phyloP scores from a whole-genome alignment of 2,113 vertebrate species.

The Platanista minor region DNA sequence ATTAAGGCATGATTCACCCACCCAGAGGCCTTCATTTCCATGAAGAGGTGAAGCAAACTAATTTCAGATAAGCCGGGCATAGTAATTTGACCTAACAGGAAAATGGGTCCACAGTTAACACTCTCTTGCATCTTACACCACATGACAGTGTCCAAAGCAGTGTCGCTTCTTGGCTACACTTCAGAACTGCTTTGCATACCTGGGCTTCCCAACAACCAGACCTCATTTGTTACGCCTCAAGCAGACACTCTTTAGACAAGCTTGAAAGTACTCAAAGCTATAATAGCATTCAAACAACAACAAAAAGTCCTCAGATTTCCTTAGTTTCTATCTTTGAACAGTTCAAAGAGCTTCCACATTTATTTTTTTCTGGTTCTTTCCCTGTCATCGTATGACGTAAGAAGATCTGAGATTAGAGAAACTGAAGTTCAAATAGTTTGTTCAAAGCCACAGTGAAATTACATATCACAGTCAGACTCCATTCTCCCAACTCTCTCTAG shows the following conservation, averaged over 20 bases:
- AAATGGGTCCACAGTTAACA: constrained; percentile 27
- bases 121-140: neutral
- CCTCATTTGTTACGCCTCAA: neutral
- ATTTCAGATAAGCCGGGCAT: constrained; percentile 7
- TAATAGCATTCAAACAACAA: constrained; percentile 28
- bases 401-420: constrained; percentile 54
- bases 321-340: constrained; percentile 42
- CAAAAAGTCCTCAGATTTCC: constrained; percentile 23
- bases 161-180: neutral
- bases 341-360: constrained; percentile 40
- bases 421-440: constrained; percentile 46
- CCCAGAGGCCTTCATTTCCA: constrained; percentile 63
- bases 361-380: constrained; percentile 45
- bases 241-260: neutral
- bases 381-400: constrained; percentile 30
- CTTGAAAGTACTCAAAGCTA: neutral
- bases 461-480: neutral
- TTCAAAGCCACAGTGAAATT: constrained; percentile 56
- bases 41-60: constrained; percentile 20
- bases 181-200: neutral
- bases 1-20: constrained; percentile 56
- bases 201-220: neutral
- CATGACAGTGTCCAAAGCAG: neutral
- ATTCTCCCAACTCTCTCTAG: neutral
- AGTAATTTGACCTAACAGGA: constrained; percentile 34